Base-by-base conservation (phyloP, 2,888 invertebrate species). In the Trichacis sp. region DNA sequence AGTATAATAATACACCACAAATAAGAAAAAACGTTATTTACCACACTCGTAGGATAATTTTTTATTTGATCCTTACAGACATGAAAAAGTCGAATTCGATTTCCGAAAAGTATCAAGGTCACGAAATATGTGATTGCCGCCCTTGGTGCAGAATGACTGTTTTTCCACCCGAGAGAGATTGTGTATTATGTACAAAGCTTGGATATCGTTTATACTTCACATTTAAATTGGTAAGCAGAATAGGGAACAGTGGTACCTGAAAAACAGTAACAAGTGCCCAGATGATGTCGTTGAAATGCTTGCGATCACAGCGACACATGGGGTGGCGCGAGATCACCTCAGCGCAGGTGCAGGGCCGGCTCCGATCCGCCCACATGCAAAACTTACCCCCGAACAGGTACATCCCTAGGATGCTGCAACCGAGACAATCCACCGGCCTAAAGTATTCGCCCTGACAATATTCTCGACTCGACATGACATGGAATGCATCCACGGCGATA, bases 371-470 rank as follows among this genome's bases (percentile, higher is more conserved):
- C 90, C 92, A 94, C 92, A 95, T 95, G 94, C 97, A 97, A 95
- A 97, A 97, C 93, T 96, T 96, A 93, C 97, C 96, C 88, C 97
- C 97, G 90, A 97, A 97, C 89, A 97, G 93, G 91, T 96, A 96
- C 96, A 97, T 97, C 89, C 97, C 97, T 90, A 97, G 94, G 89
- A 96, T 95, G 92, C 97, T 97, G 93, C 87, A 87, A 88, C 78
- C 85, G 83, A 85, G 80, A 84, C 79, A 82, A 82, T 79, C 81
- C 82, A 74, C 73, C 73, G 76, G 79, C 82, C 82, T 82, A 83
- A 81, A 81, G 80, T 81, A 78, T 68, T 63, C 58, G 57, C 63
- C 51, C 54, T 46, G 62, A 52, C 57, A 24, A 24, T 24, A 59
- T 62, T 68, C 57, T 58, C 52, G 53, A 64, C 51, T 68, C 59